Evolutionary conservation across 2,113 vertebrate species (phyloP).

Genomic region (Triplophysa siluroides): DNA sequence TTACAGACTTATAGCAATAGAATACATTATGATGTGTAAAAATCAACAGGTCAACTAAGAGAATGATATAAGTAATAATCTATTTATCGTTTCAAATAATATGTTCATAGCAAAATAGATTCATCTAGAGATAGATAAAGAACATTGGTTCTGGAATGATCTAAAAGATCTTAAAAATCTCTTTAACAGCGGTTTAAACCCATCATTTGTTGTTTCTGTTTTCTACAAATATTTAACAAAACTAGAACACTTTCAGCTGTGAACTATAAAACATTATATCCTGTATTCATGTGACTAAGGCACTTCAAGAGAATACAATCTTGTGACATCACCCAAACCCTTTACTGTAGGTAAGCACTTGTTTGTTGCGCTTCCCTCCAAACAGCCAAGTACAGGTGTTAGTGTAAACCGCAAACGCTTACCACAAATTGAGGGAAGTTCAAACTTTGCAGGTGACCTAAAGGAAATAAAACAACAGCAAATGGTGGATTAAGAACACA

Average conservation of each 20-base stretch:
- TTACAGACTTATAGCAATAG: not conserved
- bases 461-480: constrained; percentile 52
- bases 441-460: constrained; percentile 86
- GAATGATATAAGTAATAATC: no score
- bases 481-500: constrained; percentile 9
- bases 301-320: not conserved
- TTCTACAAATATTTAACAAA: constrained; percentile 24
- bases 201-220: not conserved
- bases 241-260: not conserved
- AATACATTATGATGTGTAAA: no score
- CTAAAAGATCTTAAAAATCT: not conserved
- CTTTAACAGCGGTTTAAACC: not conserved
- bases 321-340: no score
- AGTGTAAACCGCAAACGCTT: constrained; percentile 61
- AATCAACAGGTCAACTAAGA: no score
- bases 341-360: not conserved
- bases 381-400: not conserved
- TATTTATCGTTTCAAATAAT: no score
- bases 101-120: no score
- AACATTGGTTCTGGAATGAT: not conserved
- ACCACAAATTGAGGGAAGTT: constrained; percentile 79
- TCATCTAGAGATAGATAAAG: no score
- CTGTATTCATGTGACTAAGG: not conserved
- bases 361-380: not conserved
- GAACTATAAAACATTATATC: not conserved